Evolutionary conservation across 2,113 vertebrate species (phyloP).

Genomic region (Mesoclemmys tuberculata): DNA sequence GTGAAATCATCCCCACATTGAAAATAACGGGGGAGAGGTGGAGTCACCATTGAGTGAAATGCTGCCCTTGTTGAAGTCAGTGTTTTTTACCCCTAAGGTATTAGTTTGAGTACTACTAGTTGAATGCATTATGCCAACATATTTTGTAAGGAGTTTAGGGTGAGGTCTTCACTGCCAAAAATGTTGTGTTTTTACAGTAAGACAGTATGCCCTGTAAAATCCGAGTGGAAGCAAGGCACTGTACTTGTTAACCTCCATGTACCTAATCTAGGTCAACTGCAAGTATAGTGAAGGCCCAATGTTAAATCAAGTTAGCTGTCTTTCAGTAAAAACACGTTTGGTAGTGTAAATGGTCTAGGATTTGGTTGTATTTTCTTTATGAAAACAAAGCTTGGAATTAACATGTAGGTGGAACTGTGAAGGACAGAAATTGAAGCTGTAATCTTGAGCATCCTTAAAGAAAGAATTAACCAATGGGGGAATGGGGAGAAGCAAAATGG

Average conservation of each 20-base stretch:
- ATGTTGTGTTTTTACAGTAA: neutral
- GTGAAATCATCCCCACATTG: neutral
- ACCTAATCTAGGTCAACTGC: neutral
- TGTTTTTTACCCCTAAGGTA: neutral
- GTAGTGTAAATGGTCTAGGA: neutral
- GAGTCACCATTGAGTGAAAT: no score
- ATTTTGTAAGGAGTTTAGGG: neutral
- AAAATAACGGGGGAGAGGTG: neutral
- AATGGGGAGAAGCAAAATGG: neutral
- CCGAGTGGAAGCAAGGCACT: neutral
- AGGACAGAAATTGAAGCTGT: neutral
- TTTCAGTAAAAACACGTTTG: neutral
- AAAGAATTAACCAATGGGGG: neutral
- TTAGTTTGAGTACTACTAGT: neutral
- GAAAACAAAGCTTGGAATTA: neutral
- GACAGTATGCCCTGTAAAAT: neutral
- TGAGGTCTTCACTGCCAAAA: neutral
- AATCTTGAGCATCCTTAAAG: neutral
- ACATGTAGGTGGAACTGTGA: neutral
- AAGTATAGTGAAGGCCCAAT: neutral
- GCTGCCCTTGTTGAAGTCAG: neutral
- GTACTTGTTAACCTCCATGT: neutral
- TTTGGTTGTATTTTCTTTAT: neutral
- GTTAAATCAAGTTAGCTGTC: neutral
- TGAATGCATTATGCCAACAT: neutral